Percentiles rank a stretch among this genome's conserved stretches.
Conservation (phyloP, 2,797 vertebrate genomes). For the Eospalax fontanierii region DNA sequence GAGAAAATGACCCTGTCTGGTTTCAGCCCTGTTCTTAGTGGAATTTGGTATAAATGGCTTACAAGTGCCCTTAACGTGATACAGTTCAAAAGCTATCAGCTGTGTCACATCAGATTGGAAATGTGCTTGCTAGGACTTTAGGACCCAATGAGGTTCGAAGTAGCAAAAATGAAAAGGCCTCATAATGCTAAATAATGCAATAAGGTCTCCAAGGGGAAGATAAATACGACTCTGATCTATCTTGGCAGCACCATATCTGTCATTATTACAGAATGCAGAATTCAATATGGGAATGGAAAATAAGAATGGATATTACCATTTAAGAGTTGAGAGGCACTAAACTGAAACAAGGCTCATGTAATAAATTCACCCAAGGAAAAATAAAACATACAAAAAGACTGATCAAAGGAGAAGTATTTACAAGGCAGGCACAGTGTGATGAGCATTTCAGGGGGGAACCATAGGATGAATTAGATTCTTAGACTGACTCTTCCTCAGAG, state of each 20-base stretch:
- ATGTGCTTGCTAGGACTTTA: background rate
- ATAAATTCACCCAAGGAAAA: constrained; percentile 74
- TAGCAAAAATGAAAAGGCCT: constrained; percentile 49
- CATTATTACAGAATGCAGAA: constrained; percentile 63
- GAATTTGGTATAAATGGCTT: constrained; percentile 78
- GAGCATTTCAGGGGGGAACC: background rate
- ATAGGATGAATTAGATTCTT: constrained; percentile 42
- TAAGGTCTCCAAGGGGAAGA: constrained; percentile 66
- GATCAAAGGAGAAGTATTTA: constrained; percentile 58
- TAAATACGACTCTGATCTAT: constrained; percentile 58
- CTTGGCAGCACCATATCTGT: constrained; percentile 65
- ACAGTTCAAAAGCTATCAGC: constrained; percentile 77
- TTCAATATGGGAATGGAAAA: constrained; percentile 66
- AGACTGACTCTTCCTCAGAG: constrained; percentile 20
- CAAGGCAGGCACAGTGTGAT: constrained; percentile 20
- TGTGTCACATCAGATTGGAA: constrained; percentile 69
- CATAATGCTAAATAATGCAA: constrained; percentile 64
- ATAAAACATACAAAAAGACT: background rate
- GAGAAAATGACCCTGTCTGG: constrained; percentile 79
- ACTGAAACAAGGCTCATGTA: constrained; percentile 50
- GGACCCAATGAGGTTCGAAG: constrained; percentile 56
- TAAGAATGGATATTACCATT: constrained; percentile 67
- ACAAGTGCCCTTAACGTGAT: constrained; percentile 71
- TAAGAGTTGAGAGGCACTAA: constrained; percentile 57
- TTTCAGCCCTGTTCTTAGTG: constrained; percentile 74